Evolutionary conservation across 1,140 invertebrate species (phyloP), one percentile per base, ranked within the genome.

Genomic region (Trachelipus rathkii): DNA sequence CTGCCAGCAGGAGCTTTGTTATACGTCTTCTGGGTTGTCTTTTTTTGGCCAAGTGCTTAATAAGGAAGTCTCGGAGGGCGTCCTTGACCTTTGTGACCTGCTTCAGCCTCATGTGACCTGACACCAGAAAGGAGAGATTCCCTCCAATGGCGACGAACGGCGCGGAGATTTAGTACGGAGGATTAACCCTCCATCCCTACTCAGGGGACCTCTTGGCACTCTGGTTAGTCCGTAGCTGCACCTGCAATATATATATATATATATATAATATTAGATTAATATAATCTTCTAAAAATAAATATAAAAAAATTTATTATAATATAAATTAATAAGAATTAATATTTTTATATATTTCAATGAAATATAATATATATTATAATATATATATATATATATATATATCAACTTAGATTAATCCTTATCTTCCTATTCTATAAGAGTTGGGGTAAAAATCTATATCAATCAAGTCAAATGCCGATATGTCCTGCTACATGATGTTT

Each of bases 201-300:
- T 60, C 50, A 60, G 50, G 50, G 50, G 50, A 60, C 19, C 50
- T 60, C 11, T 60, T 60, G 50, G 50, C 50, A 60, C 50, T 60
- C 50, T 60, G 50, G 50, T 60, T 60, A 60, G 50, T 60, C 50
- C 50, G 50, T 60, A 60, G 50, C 19, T 60, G 50, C 50, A 60
- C 50, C 50, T 60, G 8, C 8, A 60, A 60, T 60, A 60, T 60
- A 60, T 60, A 60, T 60, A 60, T 60, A 60, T 60, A 60, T 60
- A 60, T 60, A 60, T 60, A 60, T 60, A 60, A n/a, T n/a, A n/a
- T n/a, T n/a, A n/a, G n/a, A n/a, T n/a, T n/a, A 10, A 50, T 50
- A 50, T 50, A 15, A 10, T 10, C 15, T 50, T 50, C 15, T 15
- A 50, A 10, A 15, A 10, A 10, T 50, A 50, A 50, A 10, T 50